Conservation (phyloP, 2,113 vertebrate species). For the Callithrix jacchus region DNA sequence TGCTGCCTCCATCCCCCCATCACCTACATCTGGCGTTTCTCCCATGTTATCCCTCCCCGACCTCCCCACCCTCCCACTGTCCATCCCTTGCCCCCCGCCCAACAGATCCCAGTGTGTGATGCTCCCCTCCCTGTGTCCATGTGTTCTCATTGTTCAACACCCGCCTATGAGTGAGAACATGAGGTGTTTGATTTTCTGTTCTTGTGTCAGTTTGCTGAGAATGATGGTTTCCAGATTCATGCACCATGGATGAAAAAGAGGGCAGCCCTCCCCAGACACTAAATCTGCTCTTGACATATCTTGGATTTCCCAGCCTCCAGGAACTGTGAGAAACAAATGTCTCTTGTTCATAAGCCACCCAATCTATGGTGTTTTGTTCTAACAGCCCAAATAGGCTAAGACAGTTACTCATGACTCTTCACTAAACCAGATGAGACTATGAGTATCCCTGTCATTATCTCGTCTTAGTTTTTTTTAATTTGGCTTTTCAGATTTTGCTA, state of each 20-base stretch:
- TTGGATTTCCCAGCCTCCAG: neutral
- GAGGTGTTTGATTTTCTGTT: too few relatives aligned
- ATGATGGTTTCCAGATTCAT: too few relatives aligned
- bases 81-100: too few relatives aligned
- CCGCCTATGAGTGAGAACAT: too few relatives aligned
- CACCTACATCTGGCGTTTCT: too few relatives aligned
- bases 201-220: too few relatives aligned
- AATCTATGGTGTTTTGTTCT: neutral
- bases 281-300: neutral
- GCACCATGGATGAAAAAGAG: neutral
- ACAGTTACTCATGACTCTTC: neutral
- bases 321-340: neutral
- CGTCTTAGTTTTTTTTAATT: neutral
- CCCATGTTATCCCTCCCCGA: too few relatives aligned
- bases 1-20: too few relatives aligned
- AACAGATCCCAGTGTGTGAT: too few relatives aligned
- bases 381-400: neutral
- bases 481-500: neutral
- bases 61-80: too few relatives aligned
- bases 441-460: neutral
- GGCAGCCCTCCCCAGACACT: neutral
- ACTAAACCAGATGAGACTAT: neutral
- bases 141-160: too few relatives aligned
- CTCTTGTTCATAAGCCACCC: neutral
- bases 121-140: too few relatives aligned